Evolutionary conservation across 2,888 invertebrate species (phyloP), one percentile per base, ranked within the genome.

Genomic region (Gandaritis pyraliata): DNA sequence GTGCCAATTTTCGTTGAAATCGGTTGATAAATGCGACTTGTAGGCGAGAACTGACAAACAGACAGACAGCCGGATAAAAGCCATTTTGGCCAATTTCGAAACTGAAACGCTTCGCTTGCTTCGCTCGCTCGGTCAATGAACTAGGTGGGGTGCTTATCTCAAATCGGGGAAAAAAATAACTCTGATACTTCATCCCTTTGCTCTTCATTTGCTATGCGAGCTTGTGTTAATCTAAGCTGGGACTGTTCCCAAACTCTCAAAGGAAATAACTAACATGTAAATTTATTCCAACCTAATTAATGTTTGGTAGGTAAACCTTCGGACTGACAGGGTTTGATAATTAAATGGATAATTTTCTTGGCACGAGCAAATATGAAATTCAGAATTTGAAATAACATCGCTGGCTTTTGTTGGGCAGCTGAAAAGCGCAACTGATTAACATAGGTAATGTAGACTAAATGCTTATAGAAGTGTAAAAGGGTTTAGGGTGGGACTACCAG

Each of bases 251-350:
- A 65, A 72, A 68, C 57, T 55, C 72, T 71, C 73, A 52, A 55
- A 66, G 75, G 72, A 68, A 68, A 72, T 74, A 70, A 55, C 68
- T 68, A 41, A 68, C 64, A 71, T 72, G 71, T 73, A 72, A 71
- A 72, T 75, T 72, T 64, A 68, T 71, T 63, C 68, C 41, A 23
- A 48, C 61, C 46, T 74, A 73, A 76, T 76, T 73, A 75, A 75
- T 69, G 70, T 67, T 67, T 58, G 64, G 69, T 68, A 61, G 18
- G 36, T 58, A 58, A 64, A 65, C 71, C 66, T 69, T 68, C 59
- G 33, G 58, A 58, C 68, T 68, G 68, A 72, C 71, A 70, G 39
- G 68, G 62, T 56, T 47, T 69, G 69, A 73, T 77, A 72, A 76
- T 77, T 75, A 74, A 77, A 72, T 61, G 67, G 66, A 72, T 77